Percentiles rank a stretch among this genome's conserved stretches.
Evolutionary conservation across 2,797 vertebrate genomes (phyloP).

Genomic region (Poliocrania exsul): DNA sequence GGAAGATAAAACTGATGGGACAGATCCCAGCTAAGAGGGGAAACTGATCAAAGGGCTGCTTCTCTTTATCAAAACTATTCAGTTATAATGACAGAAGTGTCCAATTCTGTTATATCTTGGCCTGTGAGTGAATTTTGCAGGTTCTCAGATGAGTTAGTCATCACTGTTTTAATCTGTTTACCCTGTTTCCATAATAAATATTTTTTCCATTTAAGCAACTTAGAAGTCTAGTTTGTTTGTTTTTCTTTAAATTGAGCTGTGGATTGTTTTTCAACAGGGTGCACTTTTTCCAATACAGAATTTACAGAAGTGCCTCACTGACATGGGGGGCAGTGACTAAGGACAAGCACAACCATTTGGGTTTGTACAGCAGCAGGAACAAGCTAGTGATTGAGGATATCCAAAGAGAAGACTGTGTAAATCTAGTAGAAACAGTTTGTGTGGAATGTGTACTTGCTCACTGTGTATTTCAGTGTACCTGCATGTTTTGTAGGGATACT

Average conservation of each 20-base stretch:
- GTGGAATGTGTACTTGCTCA: neutral
- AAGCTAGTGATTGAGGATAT: neutral
- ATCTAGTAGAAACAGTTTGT: neutral
- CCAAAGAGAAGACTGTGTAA: neutral
- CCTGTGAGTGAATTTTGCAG: neutral
- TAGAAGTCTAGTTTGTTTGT: neutral
- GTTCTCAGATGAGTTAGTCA: constrained; percentile 7
- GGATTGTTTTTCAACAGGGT: neutral
- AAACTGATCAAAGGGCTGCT: neutral
- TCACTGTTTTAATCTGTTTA: constrained; percentile 26
- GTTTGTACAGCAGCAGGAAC: neutral
- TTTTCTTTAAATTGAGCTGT: neutral
- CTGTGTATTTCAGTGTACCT: neutral
- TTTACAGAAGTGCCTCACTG: neutral
- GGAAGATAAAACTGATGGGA: neutral
- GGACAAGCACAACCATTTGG: neutral
- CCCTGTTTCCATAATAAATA: constrained; percentile 29
- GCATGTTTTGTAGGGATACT: neutral
- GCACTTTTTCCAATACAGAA: neutral
- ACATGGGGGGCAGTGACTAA: neutral
- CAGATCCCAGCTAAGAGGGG: neutral
- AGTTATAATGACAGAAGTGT: neutral
- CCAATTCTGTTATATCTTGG: neutral
- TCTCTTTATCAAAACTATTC: neutral
- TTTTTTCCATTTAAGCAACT: neutral